Evolutionary conservation across 2,888 invertebrate genomes (phyloP), one percentile per base, ranked within the genome.

Genomic region (Zonitis immaculata): DNA sequence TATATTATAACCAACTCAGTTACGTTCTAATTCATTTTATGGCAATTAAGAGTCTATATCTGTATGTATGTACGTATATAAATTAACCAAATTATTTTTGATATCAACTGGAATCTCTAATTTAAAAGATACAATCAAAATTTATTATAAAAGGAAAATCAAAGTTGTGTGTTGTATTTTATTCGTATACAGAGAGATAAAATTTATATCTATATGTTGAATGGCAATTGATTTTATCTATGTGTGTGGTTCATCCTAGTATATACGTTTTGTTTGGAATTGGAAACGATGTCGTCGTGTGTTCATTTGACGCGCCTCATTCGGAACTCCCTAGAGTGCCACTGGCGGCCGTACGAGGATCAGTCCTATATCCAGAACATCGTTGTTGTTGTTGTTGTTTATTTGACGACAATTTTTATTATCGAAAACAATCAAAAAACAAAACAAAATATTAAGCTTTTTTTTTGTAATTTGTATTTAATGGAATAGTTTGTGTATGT

Each of bases 191-290:
- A 35, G n/a, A 61, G 57, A 56, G 59, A 59, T 62, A 60, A 64
- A n/a, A n/a, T n/a, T n/a, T 63, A 61, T 64, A 35, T 35, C 8
- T n/a, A n/a, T 16, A 63, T 61, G 60, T 65, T 61, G 59, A 68
- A 62, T 66, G 66, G 62, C 67, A 67, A 67, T 71, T 69, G 68
- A 71, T 69, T 72, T 67, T 68, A 70, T 70, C 68, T n/a, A n/a
- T n/a, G n/a, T 35, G 16, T 67, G 59, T 59, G 63, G 66, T 67
- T 65, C 67, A n/a, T n/a, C n/a, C n/a, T n/a, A n/a, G n/a, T 64
- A 62, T 25, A 64, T 63, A 65, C 66, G 66, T 67, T 70, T 66
- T 25, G 25, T 63, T 59, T 60, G 62, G 61, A 70, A 70, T 70
- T 68, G 69, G 65, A 67, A 67, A 65, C 63, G 60, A 58, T 54